Conservation (phyloP, 2,888 invertebrate genomes). For the Doris montereyensis region DNA sequence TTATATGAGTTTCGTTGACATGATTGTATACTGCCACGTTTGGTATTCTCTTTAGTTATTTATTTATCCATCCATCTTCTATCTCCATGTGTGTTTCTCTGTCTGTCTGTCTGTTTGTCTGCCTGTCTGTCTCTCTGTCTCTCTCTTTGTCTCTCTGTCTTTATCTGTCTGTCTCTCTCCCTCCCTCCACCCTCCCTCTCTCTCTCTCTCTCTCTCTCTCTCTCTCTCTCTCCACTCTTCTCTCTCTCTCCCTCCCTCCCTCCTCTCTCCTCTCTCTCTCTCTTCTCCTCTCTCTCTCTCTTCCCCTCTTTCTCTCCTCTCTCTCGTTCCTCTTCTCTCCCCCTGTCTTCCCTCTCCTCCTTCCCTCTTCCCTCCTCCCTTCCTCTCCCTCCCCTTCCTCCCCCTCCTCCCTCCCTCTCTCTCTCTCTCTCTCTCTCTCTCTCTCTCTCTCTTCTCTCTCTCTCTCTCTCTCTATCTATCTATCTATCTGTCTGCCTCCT, state of each 20-base stretch:
- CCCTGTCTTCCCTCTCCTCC: not conserved
- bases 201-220: conserved; percentile 13
- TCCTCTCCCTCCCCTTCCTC: not conserved
- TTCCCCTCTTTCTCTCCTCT: not conserved
- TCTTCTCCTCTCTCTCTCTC: not conserved
- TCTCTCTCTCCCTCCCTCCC: not conserved
- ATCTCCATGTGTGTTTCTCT: too few relatives aligned
- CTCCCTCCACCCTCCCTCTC: not conserved
- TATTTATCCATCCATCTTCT: too few relatives aligned
- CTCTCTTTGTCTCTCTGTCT: too few relatives aligned
- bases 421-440: not conserved
- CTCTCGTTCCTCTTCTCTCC: not conserved
- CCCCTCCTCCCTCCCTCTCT: not conserved
- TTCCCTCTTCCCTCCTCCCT: not conserved
- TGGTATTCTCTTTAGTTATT: too few relatives aligned
- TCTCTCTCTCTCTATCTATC: not conserved
- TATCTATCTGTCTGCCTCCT: too few relatives aligned
- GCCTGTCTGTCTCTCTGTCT: too few relatives aligned
- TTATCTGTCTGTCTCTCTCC: too few relatives aligned
- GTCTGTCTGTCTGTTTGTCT: too few relatives aligned
- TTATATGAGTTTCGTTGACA: too few relatives aligned
- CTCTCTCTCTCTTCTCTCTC: not conserved
- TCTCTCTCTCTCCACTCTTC: conserved; percentile 11
- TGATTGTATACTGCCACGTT: too few relatives aligned
- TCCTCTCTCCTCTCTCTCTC: not conserved